phyloP scores from a whole-genome alignment of 2,797 vertebrate species.

The Smutsia gigantea region DNA sequence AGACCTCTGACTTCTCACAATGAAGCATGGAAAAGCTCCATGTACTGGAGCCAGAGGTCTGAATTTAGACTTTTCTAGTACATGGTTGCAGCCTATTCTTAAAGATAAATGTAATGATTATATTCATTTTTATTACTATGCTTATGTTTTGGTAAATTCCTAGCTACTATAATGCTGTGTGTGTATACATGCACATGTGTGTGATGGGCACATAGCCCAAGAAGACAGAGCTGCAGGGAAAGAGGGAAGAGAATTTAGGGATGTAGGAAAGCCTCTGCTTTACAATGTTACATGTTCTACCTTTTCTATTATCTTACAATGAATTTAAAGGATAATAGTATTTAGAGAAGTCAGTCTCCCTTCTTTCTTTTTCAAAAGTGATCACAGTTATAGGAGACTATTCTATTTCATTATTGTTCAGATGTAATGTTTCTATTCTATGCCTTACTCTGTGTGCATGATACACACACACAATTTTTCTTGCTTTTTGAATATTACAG shows the following conservation, averaged over 20 bases:
- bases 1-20: background rate
- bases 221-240: background rate
- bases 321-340: background rate
- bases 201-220: rapidly evolving
- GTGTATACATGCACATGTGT: background rate
- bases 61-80: background rate
- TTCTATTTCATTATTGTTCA: background rate
- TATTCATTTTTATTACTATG: background rate
- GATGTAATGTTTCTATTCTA: background rate
- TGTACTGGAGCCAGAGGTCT: background rate
- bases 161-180: background rate
- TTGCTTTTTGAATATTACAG: background rate
- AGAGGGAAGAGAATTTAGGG: background rate
- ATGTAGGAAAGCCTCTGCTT: background rate
- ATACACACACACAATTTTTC: background rate
- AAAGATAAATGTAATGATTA: background rate
- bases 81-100: background rate
- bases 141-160: background rate
- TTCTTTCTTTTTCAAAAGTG: background rate
- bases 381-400: background rate
- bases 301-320: background rate
- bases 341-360: background rate
- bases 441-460: background rate
- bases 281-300: background rate
- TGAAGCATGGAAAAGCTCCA: background rate